Evolutionary conservation across 2,888 invertebrate species (phyloP).

Genomic region (Drosophila fulvimacula): DNA sequence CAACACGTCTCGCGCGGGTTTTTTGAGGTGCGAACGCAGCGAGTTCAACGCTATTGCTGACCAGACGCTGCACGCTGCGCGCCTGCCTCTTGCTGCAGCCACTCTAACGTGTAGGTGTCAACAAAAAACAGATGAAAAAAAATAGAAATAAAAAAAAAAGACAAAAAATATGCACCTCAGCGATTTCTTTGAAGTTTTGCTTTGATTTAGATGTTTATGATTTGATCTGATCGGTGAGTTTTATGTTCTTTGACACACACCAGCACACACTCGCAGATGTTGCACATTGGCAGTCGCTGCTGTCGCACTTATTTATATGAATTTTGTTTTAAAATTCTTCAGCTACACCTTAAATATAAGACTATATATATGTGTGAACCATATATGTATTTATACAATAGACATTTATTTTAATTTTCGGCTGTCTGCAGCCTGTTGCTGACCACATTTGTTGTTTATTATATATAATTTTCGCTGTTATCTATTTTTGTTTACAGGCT

Average conservation of each 20-base stretch:
- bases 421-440: conserved; percentile 29
- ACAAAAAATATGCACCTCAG: conserved; percentile 26
- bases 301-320: conserved; percentile 40
- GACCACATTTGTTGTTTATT: conserved; percentile 41
- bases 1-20: conserved; percentile 34
- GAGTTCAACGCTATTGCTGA: conserved; percentile 57
- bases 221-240: conserved; percentile 40
- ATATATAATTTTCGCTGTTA: conserved; percentile 21
- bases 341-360: conserved; percentile 40
- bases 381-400: neutral
- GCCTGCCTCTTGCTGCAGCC: conserved; percentile 17
- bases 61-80: conserved; percentile 53
- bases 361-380: conserved; percentile 16
- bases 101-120: conserved; percentile 71
- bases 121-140: conserved; percentile 44
- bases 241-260: conserved; percentile 45
- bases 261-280: conserved; percentile 20
- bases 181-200: conserved; percentile 63
- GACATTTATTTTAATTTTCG: conserved; percentile 1
- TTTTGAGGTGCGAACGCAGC: conserved; percentile 65
- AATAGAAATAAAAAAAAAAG: conserved; percentile 15
- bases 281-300: conserved; percentile 28
- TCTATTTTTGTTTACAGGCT: conserved; percentile 64
- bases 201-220: conserved; percentile 42
- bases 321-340: conserved; percentile 44